These are phyloP conservation scores for Melanotaenia maccullochi DNA, from an alignment of 2,797 vertebrate genomes.

Conservation along the genomic window DNA sequence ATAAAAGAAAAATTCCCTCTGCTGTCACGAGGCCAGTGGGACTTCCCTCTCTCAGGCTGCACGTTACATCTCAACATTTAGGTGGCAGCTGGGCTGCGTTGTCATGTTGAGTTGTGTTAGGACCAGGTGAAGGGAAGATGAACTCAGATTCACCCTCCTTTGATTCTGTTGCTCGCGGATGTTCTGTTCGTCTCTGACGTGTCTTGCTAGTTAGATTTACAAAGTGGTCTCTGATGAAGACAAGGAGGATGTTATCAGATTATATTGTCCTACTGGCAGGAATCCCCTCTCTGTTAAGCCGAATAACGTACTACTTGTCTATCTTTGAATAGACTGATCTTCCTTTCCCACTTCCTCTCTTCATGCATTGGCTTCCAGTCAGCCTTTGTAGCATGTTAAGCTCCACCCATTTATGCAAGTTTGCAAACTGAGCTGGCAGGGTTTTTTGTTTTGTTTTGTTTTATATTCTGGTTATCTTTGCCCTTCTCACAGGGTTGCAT, in stretches of 20 bases:
- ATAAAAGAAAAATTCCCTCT: conserved; percentile 47
- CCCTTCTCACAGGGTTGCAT: conserved; percentile 44
- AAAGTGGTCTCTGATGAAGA: conserved; percentile 52
- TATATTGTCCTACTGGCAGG: conserved; percentile 44
- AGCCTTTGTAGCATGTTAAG: conserved; percentile 80
- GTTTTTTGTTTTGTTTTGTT: conserved; percentile 28
- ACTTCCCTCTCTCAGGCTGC: conserved; percentile 31
- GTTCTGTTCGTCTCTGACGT: conserved; percentile 39
- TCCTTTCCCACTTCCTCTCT: conserved; percentile 65
- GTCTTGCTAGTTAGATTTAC: conserved; percentile 49
- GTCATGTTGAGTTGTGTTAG: conserved; percentile 21
- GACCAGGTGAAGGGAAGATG: conserved; percentile 26
- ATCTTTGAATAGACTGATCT: conserved; percentile 47
- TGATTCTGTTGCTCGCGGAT: conserved; percentile 40
- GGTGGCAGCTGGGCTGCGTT: conserved; percentile 12
- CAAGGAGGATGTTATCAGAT: conserved; percentile 40
- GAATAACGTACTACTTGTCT: conserved; percentile 45
- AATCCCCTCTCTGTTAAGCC: conserved; percentile 41
- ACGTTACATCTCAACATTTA: conserved; percentile 23
- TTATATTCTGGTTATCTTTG: conserved; percentile 29
- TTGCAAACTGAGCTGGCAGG: conserved; percentile 91
- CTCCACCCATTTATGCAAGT: conserved; percentile 91
- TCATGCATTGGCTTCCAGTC: conserved; percentile 79
- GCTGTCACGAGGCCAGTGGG: conserved; percentile 51
- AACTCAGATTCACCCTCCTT: conserved; percentile 65